Evolutionary conservation across 2,888 invertebrate species (phyloP).

Genomic region (Tenodera sinensis): DNA sequence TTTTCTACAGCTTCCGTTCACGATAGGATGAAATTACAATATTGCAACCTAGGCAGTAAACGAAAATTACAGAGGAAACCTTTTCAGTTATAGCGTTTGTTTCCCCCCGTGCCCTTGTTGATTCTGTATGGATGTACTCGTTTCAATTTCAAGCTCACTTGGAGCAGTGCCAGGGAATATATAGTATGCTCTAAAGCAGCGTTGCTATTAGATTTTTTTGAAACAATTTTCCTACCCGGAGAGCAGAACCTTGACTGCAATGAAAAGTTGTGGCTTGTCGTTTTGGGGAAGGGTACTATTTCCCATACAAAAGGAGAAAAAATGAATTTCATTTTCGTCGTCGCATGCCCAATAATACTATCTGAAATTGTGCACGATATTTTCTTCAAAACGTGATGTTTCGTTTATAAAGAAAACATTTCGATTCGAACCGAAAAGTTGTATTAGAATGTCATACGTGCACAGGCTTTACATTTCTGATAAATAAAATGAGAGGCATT

Average conservation of each 20-base stretch:
- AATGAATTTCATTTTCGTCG: neutral
- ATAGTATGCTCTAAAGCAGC: neutral
- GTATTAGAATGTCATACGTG: too few species aligned
- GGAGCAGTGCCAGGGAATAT: neutral
- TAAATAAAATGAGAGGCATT: too few species aligned
- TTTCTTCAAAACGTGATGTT: too few species aligned
- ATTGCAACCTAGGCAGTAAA: neutral
- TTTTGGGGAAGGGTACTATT: neutral
- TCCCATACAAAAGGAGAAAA: neutral
- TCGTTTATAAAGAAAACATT: too few species aligned
- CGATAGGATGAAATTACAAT: neutral
- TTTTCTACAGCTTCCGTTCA: neutral
- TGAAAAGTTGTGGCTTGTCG: neutral
- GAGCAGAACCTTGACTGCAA: neutral
- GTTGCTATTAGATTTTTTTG: neutral
- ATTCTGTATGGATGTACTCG: neutral
- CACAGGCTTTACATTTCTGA: too few species aligned
- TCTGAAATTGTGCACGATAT: too few species aligned
- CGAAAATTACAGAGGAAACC: neutral
- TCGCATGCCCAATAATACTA: neutral
- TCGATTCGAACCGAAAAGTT: too few species aligned
- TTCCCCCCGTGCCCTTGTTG: neutral
- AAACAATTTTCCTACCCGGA: neutral
- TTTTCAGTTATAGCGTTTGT: neutral
- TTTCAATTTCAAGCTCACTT: constrained; percentile 9